A percentile compares a stretch with the other conserved stretches of the same genome.
Evolutionary conservation across 2,888 invertebrate species (phyloP).

Genomic region (Lochmaea capreae): DNA sequence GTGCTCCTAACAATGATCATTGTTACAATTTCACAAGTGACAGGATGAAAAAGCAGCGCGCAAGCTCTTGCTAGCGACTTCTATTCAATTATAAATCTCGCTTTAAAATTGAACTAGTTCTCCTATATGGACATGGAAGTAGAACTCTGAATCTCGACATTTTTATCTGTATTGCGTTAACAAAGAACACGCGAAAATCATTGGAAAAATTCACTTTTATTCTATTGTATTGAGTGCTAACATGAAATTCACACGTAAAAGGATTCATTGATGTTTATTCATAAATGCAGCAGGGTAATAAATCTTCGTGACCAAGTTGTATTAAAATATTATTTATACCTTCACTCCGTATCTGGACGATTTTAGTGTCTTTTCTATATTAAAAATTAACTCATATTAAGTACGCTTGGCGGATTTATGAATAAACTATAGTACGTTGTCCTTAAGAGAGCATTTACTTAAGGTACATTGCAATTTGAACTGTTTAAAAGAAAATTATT

Average conservation of each 20-base stretch:
- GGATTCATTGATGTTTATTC: too few relatives aligned
- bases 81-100: slow-evolving; percentile 34
- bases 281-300: too few relatives aligned
- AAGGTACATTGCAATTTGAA: neutral
- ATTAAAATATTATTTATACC: too few relatives aligned
- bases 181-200: neutral
- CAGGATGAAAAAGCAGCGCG: slow-evolving; percentile 26
- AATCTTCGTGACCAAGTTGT: too few relatives aligned
- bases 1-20: slow-evolving; percentile 41
- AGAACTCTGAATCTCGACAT: slow-evolving; percentile 15
- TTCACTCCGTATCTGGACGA: too few relatives aligned
- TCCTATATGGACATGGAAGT: slow-evolving; percentile 26
- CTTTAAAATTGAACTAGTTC: slow-evolving; percentile 29
- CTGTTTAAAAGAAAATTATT: neutral
- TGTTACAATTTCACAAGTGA: slow-evolving; percentile 38
- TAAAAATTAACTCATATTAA: too few relatives aligned
- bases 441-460: too few relatives aligned
- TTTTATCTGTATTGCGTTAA: slow-evolving; percentile 6
- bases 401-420: too few relatives aligned
- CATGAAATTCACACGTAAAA: neutral
- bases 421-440: too few relatives aligned
- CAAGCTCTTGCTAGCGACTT: slow-evolving; percentile 18
- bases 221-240: neutral
- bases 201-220: neutral
- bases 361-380: too few relatives aligned